Evolutionary conservation across 92 coral and sea anemone genomes (phyloP).

Genomic region (Isaurus tuberculatus): DNA sequence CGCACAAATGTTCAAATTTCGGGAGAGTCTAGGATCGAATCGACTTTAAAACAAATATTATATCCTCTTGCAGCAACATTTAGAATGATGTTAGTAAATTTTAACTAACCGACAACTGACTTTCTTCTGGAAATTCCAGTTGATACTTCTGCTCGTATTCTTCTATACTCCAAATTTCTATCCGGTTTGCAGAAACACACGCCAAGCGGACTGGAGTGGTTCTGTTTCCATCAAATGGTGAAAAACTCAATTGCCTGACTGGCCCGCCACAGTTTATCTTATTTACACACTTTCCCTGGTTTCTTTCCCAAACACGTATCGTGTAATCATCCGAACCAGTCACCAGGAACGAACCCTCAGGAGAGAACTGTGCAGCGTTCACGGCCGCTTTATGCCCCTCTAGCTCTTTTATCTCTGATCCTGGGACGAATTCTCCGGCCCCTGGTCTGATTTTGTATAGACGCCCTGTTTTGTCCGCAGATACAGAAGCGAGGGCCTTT

Average conservation of each 20-base stretch:
- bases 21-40: no score
- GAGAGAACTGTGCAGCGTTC: conserved; percentile 80
- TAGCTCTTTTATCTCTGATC: conserved; percentile 71
- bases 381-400: conserved; percentile 71
- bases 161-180: conserved; percentile 79
- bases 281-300: conserved; percentile 65
- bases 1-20: no score
- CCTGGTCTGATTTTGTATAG: conserved; percentile 85
- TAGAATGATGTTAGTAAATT: no score
- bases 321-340: conserved; percentile 88
- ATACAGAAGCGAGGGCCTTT: conserved; percentile 80
- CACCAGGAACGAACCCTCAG: conserved; percentile 58
- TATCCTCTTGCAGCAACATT: no score
- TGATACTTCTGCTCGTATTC: conserved; percentile 21
- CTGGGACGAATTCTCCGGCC: conserved; percentile 91
- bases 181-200: conserved; percentile 74
- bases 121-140: conserved; percentile 15
- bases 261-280: conserved; percentile 54
- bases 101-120: conserved; percentile 44
- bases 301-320: conserved; percentile 83
- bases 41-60: no score
- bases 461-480: conserved; percentile 84
- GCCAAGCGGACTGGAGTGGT: conserved; percentile 45
- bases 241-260: conserved; percentile 68
- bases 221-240: conserved; percentile 67